These are phyloP conservation scores for Malurus splendens DNA, from an alignment of 2,797 vertebrate genomes.

Conservation along the genomic window DNA sequence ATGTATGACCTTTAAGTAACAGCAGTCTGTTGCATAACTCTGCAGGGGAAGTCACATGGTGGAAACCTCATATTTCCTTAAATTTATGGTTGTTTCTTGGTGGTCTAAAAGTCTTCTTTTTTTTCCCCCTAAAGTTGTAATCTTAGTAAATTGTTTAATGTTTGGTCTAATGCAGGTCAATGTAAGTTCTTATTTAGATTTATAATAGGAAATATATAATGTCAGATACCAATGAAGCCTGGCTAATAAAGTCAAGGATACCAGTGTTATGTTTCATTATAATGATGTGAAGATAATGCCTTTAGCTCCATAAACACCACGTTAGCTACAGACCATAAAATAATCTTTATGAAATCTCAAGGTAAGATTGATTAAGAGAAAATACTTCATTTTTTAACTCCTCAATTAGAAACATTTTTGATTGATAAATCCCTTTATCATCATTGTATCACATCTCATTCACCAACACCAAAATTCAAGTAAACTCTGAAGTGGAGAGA, in stretches of 20 bases:
- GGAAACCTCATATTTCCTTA: conserved; percentile 85
- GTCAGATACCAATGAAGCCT: conserved; percentile 53
- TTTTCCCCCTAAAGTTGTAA: conserved; percentile 61
- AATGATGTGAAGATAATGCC: conserved; percentile 75
- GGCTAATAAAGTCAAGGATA: conserved; percentile 57
- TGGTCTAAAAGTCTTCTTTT: conserved; percentile 73
- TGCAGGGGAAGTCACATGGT: conserved; percentile 75
- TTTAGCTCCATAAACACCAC: conserved; percentile 69
- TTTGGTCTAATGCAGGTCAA: conserved; percentile 73
- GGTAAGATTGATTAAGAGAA: conserved; percentile 56
- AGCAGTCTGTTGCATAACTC: conserved; percentile 74
- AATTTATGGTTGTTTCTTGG: conserved; percentile 85
- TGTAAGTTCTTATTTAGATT: conserved; percentile 75
- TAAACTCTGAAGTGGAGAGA: background rate
- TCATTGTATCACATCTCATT: background rate
- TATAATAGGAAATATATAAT: conserved; percentile 72
- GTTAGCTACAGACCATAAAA: conserved; percentile 71
- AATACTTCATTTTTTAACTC: background rate
- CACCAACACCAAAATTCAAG: background rate
- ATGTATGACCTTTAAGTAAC: conserved; percentile 74
- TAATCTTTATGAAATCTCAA: conserved; percentile 62
- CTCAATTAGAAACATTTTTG: conserved; percentile 22
- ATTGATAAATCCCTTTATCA: background rate
- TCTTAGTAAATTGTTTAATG: conserved; percentile 77
- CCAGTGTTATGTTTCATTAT: conserved; percentile 67